Base-by-base conservation (phyloP, 2,797 vertebrate genomes). In the Eurystomus glaucurus region DNA sequence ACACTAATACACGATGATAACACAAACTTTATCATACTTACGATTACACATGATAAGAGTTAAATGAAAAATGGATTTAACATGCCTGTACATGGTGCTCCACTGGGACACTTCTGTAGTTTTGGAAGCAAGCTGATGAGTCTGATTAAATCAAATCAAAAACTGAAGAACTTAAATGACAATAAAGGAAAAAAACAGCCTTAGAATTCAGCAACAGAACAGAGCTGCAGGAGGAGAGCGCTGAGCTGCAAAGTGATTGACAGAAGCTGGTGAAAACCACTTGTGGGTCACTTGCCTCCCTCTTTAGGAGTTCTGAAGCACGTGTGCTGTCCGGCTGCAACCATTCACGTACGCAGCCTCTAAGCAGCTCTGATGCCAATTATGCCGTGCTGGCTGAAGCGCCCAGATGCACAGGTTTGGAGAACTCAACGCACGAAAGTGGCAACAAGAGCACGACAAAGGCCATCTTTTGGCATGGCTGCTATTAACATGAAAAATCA, bases 301-400 rank as follows among this genome's bases (percentile, higher is more conserved):
- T 54, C 70, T 82, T n/a, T 14, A 52, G 31, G 33, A 72, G 57
- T 29, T 61, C 25, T 29, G 14, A 71, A 78, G 61, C 18, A 55
- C 4, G 4, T 50, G 46, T 68, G 15, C 37, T 61, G 35, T 31
- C 50, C 35, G 45, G 9, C 51, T 72, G 22, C 10, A 62, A 31
- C 65, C 8, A 1, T 12, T 78, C 21, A n/a, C 0, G 0, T 15
- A 1, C 41, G 4, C 2, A 16, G 60, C 58, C 21, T 3, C n/a
- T 1, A 0, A 41, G 52, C 3, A 26, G 23, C 79, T 74, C 51
- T 2, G 0, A 2, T 5, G 62, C 50, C 43, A 74, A 60, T 26
- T 11, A 29, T 1, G 6, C 16, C 23, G 16, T 1, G 0, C 3
- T n/a, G 35, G 7, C 35, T 31, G 21, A 31, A 78, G 45, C 10